Conservation (phyloP, 2,113 vertebrate species). For the Boulengeromyrus knoepffleri region DNA sequence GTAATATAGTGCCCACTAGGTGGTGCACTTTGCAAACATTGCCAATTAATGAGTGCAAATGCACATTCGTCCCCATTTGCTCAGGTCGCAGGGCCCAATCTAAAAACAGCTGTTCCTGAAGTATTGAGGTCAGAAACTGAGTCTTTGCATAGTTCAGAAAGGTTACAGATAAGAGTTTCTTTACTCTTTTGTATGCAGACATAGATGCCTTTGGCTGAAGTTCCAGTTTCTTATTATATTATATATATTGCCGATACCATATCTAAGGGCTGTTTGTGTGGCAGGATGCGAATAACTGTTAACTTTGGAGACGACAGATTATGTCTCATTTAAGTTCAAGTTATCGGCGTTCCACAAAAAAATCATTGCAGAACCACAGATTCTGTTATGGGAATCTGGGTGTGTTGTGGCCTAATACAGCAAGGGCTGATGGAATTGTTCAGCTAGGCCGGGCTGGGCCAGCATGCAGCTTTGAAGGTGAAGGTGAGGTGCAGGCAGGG, state of each 20-base stretch:
- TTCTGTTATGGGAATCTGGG: not conserved
- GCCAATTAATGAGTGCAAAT: not conserved
- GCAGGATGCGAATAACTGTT: not conserved
- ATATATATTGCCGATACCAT: not conserved
- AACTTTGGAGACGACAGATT: not conserved
- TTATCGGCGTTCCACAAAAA: not conserved
- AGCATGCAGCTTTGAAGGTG: not conserved
- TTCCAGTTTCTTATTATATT: no score
- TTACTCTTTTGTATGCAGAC: not conserved
- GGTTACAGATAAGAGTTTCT: not conserved
- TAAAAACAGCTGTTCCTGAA: not conserved
- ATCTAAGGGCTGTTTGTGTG: not conserved
- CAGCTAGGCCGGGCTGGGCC: not conserved
- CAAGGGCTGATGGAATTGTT: not conserved
- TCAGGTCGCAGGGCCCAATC: not conserved
- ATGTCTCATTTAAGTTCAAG: not conserved
- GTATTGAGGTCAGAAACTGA: not conserved
- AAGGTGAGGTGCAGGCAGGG: not conserved
- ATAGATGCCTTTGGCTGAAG: not conserved
- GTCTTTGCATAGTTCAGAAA: not conserved
- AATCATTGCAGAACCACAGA: not conserved
- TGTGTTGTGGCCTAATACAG: not conserved
- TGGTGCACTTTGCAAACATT: slow-evolving; percentile 16
- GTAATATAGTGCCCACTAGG: slow-evolving; percentile 16
- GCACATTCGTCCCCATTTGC: not conserved